Conservation (phyloP, 2,888 invertebrate genomes). For the Machimus rusticus region DNA sequence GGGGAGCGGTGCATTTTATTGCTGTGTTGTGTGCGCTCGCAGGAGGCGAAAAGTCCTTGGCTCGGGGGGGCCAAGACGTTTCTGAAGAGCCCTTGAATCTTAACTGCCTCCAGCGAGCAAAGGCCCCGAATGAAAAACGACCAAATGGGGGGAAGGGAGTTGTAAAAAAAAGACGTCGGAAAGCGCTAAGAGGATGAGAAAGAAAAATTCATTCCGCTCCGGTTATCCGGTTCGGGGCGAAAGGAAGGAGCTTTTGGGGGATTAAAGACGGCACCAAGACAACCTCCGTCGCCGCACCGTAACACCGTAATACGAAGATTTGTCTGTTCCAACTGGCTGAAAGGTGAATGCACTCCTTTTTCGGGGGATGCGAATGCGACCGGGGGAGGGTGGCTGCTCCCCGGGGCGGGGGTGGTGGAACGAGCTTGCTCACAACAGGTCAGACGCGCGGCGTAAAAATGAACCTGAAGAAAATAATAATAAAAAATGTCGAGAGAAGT, state of each 20-base stretch:
- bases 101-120: background rate
- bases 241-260: background rate
- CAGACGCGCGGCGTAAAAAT: slow-evolving; percentile 12
- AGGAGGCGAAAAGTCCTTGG: background rate
- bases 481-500: background rate
- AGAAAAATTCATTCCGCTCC: slow-evolving; percentile 24
- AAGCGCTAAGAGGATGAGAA: background rate
- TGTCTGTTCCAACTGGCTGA: slow-evolving; percentile 29
- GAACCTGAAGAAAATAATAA: background rate
- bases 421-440: slow-evolving; percentile 17
- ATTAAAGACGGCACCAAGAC: slow-evolving; percentile 21
- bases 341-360: slow-evolving; percentile 33
- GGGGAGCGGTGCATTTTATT: background rate
- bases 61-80: background rate
- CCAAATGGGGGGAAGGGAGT: background rate
- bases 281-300: background rate
- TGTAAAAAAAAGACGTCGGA: background rate
- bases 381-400: background rate
- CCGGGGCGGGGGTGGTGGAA: background rate
- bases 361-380: background rate
- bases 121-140: background rate
- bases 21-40: background rate
- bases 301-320: background rate
- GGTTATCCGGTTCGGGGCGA: background rate
- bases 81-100: slow-evolving; percentile 17